Conservation (phyloP, 2,888 invertebrate genomes). For the Rhagonycha lutea region DNA sequence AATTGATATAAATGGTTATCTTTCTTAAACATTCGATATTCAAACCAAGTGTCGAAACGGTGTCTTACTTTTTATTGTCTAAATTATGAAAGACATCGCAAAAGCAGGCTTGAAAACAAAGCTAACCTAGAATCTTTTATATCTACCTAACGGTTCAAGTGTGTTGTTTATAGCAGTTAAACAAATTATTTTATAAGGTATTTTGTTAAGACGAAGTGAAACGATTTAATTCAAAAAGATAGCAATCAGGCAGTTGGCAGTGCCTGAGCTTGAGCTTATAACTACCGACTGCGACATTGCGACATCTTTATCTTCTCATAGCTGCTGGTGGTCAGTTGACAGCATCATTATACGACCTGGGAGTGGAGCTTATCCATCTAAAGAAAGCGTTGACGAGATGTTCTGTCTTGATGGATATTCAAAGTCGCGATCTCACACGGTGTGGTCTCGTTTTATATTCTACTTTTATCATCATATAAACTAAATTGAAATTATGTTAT, state of each 20-base stretch:
- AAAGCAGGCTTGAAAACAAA: background rate
- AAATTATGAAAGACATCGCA: background rate
- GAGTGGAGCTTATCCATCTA: conserved; percentile 33
- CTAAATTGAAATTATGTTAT: conserved; percentile 10
- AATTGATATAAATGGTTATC: background rate
- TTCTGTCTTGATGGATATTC: conserved; percentile 33
- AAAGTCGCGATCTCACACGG: conserved; percentile 27
- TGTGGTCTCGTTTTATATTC: conserved; percentile 27
- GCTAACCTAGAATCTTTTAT: background rate
- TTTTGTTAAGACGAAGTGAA: conserved; percentile 6
- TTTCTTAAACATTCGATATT: background rate
- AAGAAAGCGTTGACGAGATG: conserved; percentile 31
- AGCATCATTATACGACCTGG: conserved; percentile 34
- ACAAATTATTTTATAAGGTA: conserved; percentile 13
- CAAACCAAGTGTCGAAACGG: background rate
- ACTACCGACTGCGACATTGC: conserved; percentile 32
- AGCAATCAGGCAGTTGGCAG: conserved; percentile 27
- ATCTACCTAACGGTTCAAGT: background rate
- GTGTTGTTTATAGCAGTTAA: background rate
- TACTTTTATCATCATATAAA: conserved; percentile 30
- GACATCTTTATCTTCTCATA: conserved; percentile 33
- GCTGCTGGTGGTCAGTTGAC: conserved; percentile 34
- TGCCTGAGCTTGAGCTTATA: conserved; percentile 16
- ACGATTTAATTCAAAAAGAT: conserved; percentile 20
- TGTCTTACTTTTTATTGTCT: background rate